Evolutionary conservation across 2,113 vertebrate species (phyloP).

Genomic region (Aix galericulata): DNA sequence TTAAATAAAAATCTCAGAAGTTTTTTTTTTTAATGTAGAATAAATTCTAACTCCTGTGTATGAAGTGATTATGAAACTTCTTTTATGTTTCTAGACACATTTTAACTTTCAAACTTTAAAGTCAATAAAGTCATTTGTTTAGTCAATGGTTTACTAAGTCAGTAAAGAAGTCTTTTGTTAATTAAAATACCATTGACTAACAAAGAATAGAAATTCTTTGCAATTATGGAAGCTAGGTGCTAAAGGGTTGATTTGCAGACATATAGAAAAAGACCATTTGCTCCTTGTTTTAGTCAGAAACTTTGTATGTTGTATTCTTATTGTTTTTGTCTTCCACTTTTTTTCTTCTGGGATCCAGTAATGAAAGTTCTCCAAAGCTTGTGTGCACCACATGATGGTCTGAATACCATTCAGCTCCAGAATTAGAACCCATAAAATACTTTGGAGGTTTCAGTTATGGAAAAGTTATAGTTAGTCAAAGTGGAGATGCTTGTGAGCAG

Average conservation of each 20-base stretch:
- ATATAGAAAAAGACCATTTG: not conserved
- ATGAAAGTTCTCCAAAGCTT: not conserved
- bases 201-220: not conserved
- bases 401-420: not conserved
- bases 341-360: not conserved
- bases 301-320: not conserved
- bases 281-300: not conserved
- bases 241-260: not conserved
- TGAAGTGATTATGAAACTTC: not conserved
- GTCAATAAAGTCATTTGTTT: not conserved
- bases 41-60: not conserved
- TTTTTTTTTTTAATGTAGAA: not conserved
- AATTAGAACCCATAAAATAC: not conserved
- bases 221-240: not conserved
- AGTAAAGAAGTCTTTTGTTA: not conserved
- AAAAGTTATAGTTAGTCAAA: not conserved
- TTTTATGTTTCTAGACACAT: not conserved
- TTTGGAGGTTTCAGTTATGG: not conserved
- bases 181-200: not conserved
- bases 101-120: not conserved
- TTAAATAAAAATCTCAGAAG: not conserved
- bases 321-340: not conserved
- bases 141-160: not conserved
- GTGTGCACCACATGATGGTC: not conserved
- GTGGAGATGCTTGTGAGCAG: not conserved